phyloP scores from a whole-genome alignment of 1,140 invertebrate genomes.

The Catajapyx aquilonaris region DNA sequence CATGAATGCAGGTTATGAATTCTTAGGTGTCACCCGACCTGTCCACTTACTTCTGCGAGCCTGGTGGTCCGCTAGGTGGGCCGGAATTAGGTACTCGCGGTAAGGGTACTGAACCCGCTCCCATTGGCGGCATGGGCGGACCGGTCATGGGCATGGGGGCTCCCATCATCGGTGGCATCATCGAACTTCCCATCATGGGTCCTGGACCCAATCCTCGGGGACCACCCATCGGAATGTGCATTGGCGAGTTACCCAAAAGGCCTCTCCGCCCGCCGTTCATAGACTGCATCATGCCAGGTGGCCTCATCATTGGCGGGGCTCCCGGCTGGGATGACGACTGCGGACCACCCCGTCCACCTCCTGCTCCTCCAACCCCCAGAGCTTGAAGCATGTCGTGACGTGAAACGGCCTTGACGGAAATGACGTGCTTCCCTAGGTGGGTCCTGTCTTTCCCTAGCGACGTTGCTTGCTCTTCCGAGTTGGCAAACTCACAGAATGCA shows the following conservation, averaged over 20 bases:
- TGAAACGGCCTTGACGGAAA: conserved; percentile 41
- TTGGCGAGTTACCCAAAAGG: neutral
- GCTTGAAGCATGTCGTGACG: conserved; percentile 32
- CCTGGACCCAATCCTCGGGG: conserved; percentile 6
- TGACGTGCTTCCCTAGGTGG: conserved; percentile 35
- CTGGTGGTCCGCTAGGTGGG: too few relatives aligned
- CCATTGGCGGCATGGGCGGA: neutral
- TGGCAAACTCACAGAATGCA: conserved; percentile 65
- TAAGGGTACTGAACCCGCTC: too few relatives aligned
- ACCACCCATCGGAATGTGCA: conserved; percentile 3
- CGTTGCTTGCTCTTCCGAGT: conserved; percentile 37
- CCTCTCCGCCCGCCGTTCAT: neutral
- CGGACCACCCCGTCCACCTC: conserved; percentile 18
- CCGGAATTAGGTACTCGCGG: too few relatives aligned
- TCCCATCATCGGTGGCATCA: conserved; percentile 2
- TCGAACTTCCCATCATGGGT: conserved; percentile 4
- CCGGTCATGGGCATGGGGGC: neutral
- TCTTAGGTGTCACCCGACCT: too few relatives aligned
- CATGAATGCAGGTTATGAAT: too few relatives aligned
- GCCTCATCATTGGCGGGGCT: neutral
- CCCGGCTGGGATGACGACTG: neutral
- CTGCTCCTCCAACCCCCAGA: conserved; percentile 20
- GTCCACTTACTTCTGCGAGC: too few relatives aligned
- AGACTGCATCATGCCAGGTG: neutral
- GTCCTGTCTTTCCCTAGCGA: conserved; percentile 47